Percentiles rank a stretch among this genome's conserved stretches.
Evolutionary conservation across 2,797 vertebrate genomes (phyloP).

Genomic region (Labeo calbasu): DNA sequence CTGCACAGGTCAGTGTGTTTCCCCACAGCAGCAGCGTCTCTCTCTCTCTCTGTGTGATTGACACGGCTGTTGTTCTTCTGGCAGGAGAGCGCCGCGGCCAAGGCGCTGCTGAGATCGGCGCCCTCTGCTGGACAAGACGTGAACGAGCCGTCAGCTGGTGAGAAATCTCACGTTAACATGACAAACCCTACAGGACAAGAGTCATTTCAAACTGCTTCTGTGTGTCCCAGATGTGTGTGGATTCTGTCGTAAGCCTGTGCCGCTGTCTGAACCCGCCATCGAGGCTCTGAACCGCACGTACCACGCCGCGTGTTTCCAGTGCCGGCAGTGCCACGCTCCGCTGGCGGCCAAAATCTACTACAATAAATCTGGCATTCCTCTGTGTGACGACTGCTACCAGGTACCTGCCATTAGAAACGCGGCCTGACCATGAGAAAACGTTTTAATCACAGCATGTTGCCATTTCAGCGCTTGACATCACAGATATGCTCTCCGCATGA

Average conservation of each 20-base stretch:
- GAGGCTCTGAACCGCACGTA: slow-evolving; percentile 91
- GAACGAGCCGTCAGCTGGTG: slow-evolving; percentile 49
- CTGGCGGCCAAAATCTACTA: slow-evolving; percentile 90
- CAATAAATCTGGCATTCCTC: slow-evolving; percentile 87
- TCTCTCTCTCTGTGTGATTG: not conserved
- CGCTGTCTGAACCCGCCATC: slow-evolving; percentile 76
- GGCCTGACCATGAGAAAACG: too few relatives aligned
- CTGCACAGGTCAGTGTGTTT: slow-evolving; percentile 66
- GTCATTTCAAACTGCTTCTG: not conserved
- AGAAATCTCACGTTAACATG: slow-evolving; percentile 37
- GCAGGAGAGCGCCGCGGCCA: not conserved
- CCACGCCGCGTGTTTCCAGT: slow-evolving; percentile 89
- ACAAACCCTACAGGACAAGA: not conserved
- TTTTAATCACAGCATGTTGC: too few relatives aligned
- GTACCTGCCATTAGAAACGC: slow-evolving; percentile 64
- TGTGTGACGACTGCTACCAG: slow-evolving; percentile 90
- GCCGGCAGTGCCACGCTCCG: slow-evolving; percentile 82
- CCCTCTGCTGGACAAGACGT: slow-evolving; percentile 69
- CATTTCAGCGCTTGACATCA: too few relatives aligned
- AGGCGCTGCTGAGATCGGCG: slow-evolving; percentile 56
- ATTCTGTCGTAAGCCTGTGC: slow-evolving; percentile 89
- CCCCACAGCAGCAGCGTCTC: not conserved
- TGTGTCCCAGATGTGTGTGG: slow-evolving; percentile 86
- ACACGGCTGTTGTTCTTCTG: not conserved
- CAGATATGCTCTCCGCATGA: too few relatives aligned